Evolutionary conservation across 2,113 vertebrate species (phyloP), one percentile per base, ranked within the genome.

Genomic region (Salvelinus sp.): DNA sequence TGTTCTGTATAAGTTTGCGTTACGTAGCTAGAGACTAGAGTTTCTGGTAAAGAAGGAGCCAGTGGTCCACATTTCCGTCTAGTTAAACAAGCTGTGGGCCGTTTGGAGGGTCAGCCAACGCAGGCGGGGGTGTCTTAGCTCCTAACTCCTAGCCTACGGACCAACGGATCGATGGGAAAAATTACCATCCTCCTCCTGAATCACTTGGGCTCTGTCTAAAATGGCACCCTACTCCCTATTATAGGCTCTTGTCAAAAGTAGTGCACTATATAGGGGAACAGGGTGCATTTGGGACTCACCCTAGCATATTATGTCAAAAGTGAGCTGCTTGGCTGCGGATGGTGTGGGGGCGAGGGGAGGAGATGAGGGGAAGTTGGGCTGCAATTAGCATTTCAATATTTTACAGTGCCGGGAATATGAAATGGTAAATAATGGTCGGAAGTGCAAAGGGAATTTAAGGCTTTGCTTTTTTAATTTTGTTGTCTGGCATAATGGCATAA

Each of bases 81-180:
- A n/a, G 14, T 28, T 47, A 69, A 73, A 73, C 33, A 65, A 67
- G 50, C 69, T 14, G 72, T 75, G 72, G 75, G 76, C 54, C 57
- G 69, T 48, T 75, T 25, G 30, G 22, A 38, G 60, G 75, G 80
- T 70, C 75, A 72, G 57, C 30, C 69, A 47, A 72, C 64, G 22
- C 27, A 72, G 68, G 22, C 27, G 25, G 38, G 7, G 38, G 9
- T 44, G 38, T 44, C 38, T 2, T 44, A 44, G 9, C 38, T 44
- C 2, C 38, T 44, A 44, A 44, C 38, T 44, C 38, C 14, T 65
- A 67, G 44, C 76, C 16, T 70, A 62, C 74, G 33, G 12, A 16
- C 48, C 48, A 50, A 10, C 20, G 27, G 74, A 77, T 79, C 75
- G 54, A 74, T 74, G 70, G n/a, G 66, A 20, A 75, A 69, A 69